Evolutionary conservation across 2,113 vertebrate genomes (phyloP).

Genomic region (Eulemur macaco): DNA sequence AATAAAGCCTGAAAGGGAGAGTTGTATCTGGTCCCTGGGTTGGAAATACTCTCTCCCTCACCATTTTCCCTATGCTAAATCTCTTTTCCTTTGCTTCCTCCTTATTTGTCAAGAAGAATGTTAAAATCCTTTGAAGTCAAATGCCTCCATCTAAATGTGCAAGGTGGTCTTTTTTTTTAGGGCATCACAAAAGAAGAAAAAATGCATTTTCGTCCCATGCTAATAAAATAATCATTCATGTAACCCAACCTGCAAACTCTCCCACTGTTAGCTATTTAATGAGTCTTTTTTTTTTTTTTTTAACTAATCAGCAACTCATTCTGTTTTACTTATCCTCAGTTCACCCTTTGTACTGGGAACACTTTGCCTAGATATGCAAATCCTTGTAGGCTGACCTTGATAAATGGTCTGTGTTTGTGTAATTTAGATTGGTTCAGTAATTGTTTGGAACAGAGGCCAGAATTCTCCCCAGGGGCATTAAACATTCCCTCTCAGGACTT

Average conservation of each 20-base stretch:
- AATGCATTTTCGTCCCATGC: neutral
- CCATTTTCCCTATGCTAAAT: neutral
- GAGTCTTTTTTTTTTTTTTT: neutral
- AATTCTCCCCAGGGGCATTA: slow-evolving; percentile 59
- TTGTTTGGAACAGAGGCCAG: slow-evolving; percentile 70
- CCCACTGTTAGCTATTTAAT: neutral
- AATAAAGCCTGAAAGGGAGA: neutral
- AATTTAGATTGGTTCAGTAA: slow-evolving; percentile 78
- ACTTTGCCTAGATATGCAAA: slow-evolving; percentile 74
- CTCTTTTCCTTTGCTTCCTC: neutral
- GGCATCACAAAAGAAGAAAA: neutral
- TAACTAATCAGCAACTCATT: slow-evolving; percentile 46
- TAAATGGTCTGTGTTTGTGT: slow-evolving; percentile 71
- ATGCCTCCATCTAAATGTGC: neutral
- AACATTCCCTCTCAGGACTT: slow-evolving; percentile 47
- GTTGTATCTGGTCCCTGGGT: neutral
- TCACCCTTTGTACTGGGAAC: slow-evolving; percentile 52
- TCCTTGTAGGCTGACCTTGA: slow-evolving; percentile 73
- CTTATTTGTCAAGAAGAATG: neutral
- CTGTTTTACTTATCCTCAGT: slow-evolving; percentile 59
- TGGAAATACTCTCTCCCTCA: neutral
- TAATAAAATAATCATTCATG: neutral
- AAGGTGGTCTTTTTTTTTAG: neutral
- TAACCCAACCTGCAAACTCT: neutral
- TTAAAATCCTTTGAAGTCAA: slow-evolving; percentile 4